Conservation (phyloP, 1,140 invertebrate genomes). For the Sycobia sp. region DNA sequence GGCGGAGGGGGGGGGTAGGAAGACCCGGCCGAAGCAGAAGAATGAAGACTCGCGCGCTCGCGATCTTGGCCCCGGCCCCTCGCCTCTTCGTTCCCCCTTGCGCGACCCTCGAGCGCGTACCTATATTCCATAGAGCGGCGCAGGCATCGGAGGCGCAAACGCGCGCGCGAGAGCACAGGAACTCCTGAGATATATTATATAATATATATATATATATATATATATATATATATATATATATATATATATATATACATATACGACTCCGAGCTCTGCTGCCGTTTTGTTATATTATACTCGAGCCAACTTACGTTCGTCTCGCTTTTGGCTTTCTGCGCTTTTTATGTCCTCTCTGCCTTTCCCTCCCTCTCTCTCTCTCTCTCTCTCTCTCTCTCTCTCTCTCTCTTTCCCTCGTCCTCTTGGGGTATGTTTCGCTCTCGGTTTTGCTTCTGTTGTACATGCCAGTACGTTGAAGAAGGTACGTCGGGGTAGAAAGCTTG, state of each 20-base stretch:
- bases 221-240: too few species aligned
- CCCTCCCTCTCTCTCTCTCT: not conserved
- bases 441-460: too few species aligned
- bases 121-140: too few species aligned
- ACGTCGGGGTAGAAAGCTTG: too few species aligned
- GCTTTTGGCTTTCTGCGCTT: conserved; percentile 1
- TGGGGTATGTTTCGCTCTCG: too few species aligned
- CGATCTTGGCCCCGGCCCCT: conserved; percentile 13
- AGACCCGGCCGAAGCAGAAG: not conserved
- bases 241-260: too few species aligned
- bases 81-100: too few species aligned
- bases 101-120: too few species aligned
- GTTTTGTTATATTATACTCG: conserved; percentile 14
- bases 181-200: conserved; percentile 25
- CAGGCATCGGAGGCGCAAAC: too few species aligned
- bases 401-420: not conserved
- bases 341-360: not conserved
- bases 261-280: not conserved
- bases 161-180: too few species aligned
- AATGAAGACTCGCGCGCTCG: not conserved
- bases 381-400: not conserved
- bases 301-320: not conserved
- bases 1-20: not conserved
- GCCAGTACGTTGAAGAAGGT: too few species aligned
- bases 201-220: too few species aligned